Percentiles rank a stretch among this genome's conserved stretches.
These are phyloP conservation scores for Rapana venosa DNA, from an alignment of 2,888 invertebrate species.

Conservation along the genomic window DNA sequence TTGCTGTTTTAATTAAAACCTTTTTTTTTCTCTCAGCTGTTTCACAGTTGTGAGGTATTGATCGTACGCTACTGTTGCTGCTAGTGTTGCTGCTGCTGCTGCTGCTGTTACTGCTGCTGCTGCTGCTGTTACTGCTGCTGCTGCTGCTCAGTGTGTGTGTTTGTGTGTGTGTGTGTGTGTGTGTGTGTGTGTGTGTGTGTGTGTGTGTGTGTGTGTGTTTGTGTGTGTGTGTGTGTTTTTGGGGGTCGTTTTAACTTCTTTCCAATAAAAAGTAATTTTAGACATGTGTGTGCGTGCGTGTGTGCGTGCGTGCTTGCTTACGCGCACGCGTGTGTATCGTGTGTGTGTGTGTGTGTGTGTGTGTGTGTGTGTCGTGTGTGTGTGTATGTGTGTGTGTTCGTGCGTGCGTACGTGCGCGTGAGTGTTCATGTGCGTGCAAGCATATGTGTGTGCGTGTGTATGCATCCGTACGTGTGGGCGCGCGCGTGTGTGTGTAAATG, in stretches of 20 bases:
- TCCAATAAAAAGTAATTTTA: too few relatives aligned
- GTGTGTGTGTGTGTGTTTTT: neutral
- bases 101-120: too few relatives aligned
- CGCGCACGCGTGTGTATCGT: neutral
- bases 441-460: neutral
- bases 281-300: neutral
- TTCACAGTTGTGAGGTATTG: too few relatives aligned
- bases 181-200: neutral
- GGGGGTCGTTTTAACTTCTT: too few relatives aligned
- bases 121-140: too few relatives aligned
- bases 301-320: neutral
- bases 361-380: neutral
- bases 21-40: too few relatives aligned
- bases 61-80: too few relatives aligned
- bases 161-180: neutral
- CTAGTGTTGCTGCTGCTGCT: too few relatives aligned
- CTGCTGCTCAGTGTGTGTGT: neutral
- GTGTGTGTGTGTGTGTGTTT: neutral
- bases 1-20: too few relatives aligned
- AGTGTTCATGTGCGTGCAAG: neutral
- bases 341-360: neutral
- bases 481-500: neutral
- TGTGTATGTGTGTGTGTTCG: too few relatives aligned
- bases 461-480: neutral
- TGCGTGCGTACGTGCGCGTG: too few relatives aligned